Evolutionary conservation across 2,113 vertebrate genomes (phyloP), one percentile per base, ranked within the genome.

Genomic region (Aix galericulata): DNA sequence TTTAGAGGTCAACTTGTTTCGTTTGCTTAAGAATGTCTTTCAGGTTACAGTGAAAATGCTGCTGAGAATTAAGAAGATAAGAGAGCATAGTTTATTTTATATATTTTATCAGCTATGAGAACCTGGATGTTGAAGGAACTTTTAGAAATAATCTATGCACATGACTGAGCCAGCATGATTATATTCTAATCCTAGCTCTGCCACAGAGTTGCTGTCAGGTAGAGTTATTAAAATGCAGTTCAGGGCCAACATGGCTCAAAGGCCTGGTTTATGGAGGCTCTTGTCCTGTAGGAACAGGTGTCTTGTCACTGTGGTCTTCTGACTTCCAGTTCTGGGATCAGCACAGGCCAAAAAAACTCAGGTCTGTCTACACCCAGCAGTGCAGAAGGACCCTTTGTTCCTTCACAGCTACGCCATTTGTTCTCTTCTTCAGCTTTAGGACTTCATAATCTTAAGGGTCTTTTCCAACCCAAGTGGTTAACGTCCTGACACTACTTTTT

Each of bases 291-390:
- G 71, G 21, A 78, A 52, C 21, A 48, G 13, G 13, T 44, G 22
- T 59, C 40, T 74, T 44, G 13, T 78, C 26, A 27, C 38, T 69
- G 50, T 44, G 38, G 38, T 44, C 3, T 27, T 55, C 34, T 55
- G 58, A 27, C 14, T 63, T 82, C 42, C 25, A 66, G n/a, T 44
- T 16, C 50, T 32, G 67, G 27, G 27, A 56, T 64, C 8, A 46
- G 22, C 4, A 1, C 27, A 27, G 26, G 50, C 38, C 66, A 27
- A 38, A 50, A 0, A 0, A 74, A 9, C 34, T 62, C 17, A 5
- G 72, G 7, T 50, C 17, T 75, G 31, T 27, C 26, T 50, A 26
- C 4, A 44, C 11, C 9, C 12, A 27, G 52, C 2, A 2, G 13
- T 29, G 29, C 34, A 62, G 34, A 58, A 52, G 27, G 62, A 17